Evolutionary conservation across 2,113 vertebrate genomes (phyloP).

Genomic region (Girardinichthys multiradiatus): DNA sequence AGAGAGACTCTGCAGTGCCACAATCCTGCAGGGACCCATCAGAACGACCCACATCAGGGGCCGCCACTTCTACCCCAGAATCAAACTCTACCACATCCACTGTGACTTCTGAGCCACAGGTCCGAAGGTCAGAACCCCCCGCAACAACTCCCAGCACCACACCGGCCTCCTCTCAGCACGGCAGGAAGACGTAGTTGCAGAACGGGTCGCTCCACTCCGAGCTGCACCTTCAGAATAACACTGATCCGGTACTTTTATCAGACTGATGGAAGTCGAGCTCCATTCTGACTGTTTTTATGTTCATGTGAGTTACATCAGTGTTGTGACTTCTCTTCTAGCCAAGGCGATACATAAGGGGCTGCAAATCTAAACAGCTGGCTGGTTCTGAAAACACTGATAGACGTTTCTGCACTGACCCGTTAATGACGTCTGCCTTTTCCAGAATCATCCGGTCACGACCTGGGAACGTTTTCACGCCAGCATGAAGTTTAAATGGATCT

Average conservation of each 20-base stretch:
- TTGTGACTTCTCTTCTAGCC: not conserved
- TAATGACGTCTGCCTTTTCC: not conserved
- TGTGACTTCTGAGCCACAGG: constrained; percentile 53
- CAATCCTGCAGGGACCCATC: not conserved
- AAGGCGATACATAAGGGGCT: not conserved
- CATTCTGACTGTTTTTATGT: not conserved
- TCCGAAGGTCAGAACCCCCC: constrained; percentile 72
- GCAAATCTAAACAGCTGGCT: too few relatives aligned
- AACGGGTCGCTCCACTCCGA: not conserved
- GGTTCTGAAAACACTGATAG: not conserved
- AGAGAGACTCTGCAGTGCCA: constrained; percentile 47
- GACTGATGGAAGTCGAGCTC: too few relatives aligned
- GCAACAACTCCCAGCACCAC: not conserved
- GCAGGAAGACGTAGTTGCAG: constrained; percentile 86
- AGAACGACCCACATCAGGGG: constrained; percentile 41
- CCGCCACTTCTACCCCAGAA: not conserved
- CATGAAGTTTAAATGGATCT: too few relatives aligned
- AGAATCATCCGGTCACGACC: not conserved
- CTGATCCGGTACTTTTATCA: not conserved
- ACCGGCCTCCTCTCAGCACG: constrained; percentile 62
- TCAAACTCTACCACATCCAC: too few relatives aligned
- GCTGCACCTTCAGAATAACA: not conserved
- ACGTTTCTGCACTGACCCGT: too few relatives aligned
- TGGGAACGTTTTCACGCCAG: too few relatives aligned
- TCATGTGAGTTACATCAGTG: not conserved